These are phyloP conservation scores for Telmatochromis sp. DNA, from an alignment of 2,113 vertebrate genomes.

Conservation along the genomic window DNA sequence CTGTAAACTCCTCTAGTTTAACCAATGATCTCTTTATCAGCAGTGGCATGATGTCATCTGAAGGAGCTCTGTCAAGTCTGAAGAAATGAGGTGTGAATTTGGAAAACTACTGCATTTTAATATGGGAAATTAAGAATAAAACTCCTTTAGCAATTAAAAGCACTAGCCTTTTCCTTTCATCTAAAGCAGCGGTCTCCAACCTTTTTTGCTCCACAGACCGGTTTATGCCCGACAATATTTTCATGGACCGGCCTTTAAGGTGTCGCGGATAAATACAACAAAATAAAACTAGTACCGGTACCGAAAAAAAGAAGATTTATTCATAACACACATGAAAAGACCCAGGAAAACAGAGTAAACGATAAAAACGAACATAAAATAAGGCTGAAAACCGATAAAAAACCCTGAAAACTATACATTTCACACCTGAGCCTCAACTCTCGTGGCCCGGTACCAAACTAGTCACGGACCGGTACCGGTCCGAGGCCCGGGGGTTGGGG, in stretches of 20 bases:
- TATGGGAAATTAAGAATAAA: not conserved
- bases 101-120: not conserved
- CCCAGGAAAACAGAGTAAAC: fast-evolving
- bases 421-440: too few species aligned
- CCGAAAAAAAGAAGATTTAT: too few species aligned
- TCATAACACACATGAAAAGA: too few species aligned
- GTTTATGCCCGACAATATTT: too few species aligned
- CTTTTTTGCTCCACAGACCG: fast-evolving
- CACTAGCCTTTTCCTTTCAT: not conserved
- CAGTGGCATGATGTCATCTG: not conserved
- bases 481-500: too few species aligned
- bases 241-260: too few species aligned
- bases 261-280: too few species aligned
- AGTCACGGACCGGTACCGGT: fast-evolving
- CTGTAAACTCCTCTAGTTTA: not conserved
- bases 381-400: too few species aligned
- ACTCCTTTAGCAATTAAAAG: not conserved
- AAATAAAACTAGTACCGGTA: too few species aligned
- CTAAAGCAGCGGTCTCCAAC: not conserved
- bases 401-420: too few species aligned
- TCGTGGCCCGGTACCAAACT: too few species aligned
- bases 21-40: not conserved
- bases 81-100: not conserved
- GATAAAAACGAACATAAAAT: too few species aligned
- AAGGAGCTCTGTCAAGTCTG: not conserved